Percentiles rank a stretch among this genome's conserved stretches.
Evolutionary conservation across 92 coral and sea anemone genomes (phyloP).

Genomic region (Zoanthus solanderi): DNA sequence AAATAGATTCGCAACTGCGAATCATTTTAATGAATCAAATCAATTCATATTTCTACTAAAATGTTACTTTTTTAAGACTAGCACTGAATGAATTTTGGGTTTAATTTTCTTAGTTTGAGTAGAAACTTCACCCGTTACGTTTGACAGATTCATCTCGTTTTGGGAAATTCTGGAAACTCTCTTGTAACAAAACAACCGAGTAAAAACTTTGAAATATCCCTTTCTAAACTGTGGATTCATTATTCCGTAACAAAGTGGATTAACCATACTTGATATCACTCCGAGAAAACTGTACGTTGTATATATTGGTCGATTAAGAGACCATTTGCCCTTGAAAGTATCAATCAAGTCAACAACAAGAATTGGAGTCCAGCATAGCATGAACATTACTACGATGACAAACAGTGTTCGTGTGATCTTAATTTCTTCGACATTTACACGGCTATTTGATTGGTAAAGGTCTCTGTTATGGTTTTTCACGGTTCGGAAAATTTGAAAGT

Average conservation of each 20-base stretch:
- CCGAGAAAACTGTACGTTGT: slow-evolving; percentile 26
- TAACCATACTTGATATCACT: slow-evolving; percentile 41
- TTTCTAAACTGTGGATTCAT: slow-evolving; percentile 36
- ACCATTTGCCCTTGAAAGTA: slow-evolving; percentile 36
- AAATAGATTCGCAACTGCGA: too few relatives aligned
- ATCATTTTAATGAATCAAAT: too few relatives aligned
- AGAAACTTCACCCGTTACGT: not conserved
- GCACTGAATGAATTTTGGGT: not conserved
- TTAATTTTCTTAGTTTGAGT: not conserved
- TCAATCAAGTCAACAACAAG: slow-evolving; percentile 25
- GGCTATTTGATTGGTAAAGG: slow-evolving; percentile 29
- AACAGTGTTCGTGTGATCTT: slow-evolving; percentile 44
- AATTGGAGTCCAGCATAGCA: slow-evolving; percentile 29
- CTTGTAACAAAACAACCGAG: slow-evolving; percentile 14
- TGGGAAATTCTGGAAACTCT: not conserved
- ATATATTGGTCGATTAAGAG: slow-evolving; percentile 9
- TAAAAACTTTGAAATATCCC: slow-evolving; percentile 11
- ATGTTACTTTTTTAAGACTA: not conserved
- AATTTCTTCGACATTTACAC: slow-evolving; percentile 33
- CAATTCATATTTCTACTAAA: not conserved
- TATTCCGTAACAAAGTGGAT: slow-evolving; percentile 34
- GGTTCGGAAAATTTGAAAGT: slow-evolving; percentile 63
- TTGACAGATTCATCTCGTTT: not conserved
- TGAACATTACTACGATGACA: slow-evolving; percentile 30
- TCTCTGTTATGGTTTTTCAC: slow-evolving; percentile 65